phyloP scores from a whole-genome alignment of 2,797 vertebrate species.

The Hozukius guyotensis region DNA sequence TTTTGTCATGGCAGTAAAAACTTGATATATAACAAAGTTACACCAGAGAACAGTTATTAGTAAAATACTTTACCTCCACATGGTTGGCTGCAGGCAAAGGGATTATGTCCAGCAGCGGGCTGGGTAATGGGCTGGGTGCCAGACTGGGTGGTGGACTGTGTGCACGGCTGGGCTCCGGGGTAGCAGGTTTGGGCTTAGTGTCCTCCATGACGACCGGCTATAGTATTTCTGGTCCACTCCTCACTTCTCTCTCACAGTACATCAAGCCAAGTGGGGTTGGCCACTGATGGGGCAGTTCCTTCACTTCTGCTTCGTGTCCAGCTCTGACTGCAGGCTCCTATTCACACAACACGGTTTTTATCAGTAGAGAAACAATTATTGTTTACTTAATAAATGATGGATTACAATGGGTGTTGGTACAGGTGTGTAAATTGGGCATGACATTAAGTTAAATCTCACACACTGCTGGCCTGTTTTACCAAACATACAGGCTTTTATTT shows the following conservation, averaged over 20 bases:
- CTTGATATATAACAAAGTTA: neutral
- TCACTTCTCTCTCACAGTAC: slow-evolving; percentile 42
- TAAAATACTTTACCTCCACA: slow-evolving; percentile 75
- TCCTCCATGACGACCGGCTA: slow-evolving; percentile 76
- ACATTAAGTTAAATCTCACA: neutral
- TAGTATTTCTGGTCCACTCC: slow-evolving; percentile 43
- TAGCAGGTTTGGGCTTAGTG: slow-evolving; percentile 56
- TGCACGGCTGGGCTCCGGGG: slow-evolving; percentile 47
- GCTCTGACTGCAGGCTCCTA: slow-evolving; percentile 24
- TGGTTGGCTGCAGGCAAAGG: slow-evolving; percentile 71
- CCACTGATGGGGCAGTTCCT: slow-evolving; percentile 58
- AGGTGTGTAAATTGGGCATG: neutral
- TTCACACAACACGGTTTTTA: slow-evolving; percentile 25
- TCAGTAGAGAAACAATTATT: slow-evolving; percentile 16
- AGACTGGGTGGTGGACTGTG: slow-evolving; percentile 54
- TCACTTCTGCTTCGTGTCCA: slow-evolving; percentile 22
- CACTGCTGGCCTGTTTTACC: neutral
- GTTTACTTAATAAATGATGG: slow-evolving; percentile 10
- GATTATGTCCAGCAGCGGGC: slow-evolving; percentile 60
- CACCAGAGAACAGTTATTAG: neutral
- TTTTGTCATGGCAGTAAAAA: neutral
- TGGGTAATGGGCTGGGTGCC: slow-evolving; percentile 33
- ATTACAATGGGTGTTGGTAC: neutral
- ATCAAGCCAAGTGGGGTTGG: slow-evolving; percentile 45
- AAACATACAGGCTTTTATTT: neutral